A percentile compares a stretch with the other conserved stretches of the same genome.
These are phyloP conservation scores for Pseudotriccus pelzelni DNA, from an alignment of 2,797 vertebrate species.

Conservation along the genomic window DNA sequence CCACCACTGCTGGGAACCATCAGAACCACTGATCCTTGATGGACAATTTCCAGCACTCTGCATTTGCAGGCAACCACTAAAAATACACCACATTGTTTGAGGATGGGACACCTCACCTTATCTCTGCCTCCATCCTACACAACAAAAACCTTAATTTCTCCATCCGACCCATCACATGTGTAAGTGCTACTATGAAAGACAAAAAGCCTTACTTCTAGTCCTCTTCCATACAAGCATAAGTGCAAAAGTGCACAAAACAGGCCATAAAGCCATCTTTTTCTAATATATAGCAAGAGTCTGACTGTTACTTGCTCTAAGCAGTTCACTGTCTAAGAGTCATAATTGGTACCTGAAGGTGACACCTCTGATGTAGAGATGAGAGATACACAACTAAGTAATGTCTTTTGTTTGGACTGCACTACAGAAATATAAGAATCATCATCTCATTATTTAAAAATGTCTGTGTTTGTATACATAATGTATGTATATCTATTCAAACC, in stretches of 20 bases:
- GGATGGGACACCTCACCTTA: neutral
- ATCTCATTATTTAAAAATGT: neutral
- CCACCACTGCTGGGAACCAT: neutral
- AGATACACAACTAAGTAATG: neutral
- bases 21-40: neutral
- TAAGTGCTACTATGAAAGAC: neutral
- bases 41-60: neutral
- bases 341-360: neutral
- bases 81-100: neutral
- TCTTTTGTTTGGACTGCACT: neutral
- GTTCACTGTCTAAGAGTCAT: neutral
- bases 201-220: neutral
- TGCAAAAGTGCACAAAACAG: neutral
- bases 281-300: rapidly evolving
- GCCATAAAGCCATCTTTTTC: neutral
- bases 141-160: neutral
- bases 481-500: neutral
- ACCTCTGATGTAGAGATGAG: neutral
- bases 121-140: neutral
- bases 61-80: neutral
- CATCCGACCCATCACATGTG: neutral
- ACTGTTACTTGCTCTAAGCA: neutral
- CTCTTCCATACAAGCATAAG: neutral
- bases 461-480: neutral
- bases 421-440: neutral